Conservation (phyloP, 2,113 vertebrate species). For the Daboia siamensis region DNA sequence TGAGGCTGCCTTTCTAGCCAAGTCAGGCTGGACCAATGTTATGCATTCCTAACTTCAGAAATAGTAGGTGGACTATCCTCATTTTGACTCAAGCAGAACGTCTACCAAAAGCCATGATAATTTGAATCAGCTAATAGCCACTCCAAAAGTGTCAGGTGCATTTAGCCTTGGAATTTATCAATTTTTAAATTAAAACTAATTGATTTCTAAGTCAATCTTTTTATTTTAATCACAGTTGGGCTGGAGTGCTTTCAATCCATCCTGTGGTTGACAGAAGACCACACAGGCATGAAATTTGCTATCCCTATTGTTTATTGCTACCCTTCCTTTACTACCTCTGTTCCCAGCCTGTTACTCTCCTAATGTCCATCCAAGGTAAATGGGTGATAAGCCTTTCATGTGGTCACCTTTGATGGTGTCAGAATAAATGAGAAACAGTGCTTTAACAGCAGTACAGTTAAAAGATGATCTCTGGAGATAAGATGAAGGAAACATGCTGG, state of each 20-base stretch:
- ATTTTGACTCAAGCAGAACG: neutral
- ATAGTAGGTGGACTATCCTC: neutral
- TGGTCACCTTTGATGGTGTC: neutral
- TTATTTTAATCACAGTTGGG: neutral
- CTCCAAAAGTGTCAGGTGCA: neutral
- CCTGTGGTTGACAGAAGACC: neutral
- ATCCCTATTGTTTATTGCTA: neutral
- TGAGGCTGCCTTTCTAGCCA: neutral
- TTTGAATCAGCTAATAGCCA: neutral
- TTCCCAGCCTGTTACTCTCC: neutral
- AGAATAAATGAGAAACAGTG: neutral
- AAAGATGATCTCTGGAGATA: neutral
- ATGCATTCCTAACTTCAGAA: neutral
- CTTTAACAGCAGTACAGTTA: neutral
- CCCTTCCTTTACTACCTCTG: neutral
- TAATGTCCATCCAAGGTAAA: neutral
- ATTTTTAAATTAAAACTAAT: neutral
- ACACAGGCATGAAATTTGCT: neutral
- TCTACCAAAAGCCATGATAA: neutral
- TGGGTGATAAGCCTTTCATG: neutral
- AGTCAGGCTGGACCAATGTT: neutral
- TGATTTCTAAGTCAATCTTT: neutral
- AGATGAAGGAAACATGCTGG: neutral
- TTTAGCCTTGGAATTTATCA: neutral
- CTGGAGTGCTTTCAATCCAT: neutral